Percentiles rank a stretch among this genome's conserved stretches.
These are phyloP conservation scores for Arizona elegans DNA, from an alignment of 2,113 vertebrate species.

Conservation along the genomic window DNA sequence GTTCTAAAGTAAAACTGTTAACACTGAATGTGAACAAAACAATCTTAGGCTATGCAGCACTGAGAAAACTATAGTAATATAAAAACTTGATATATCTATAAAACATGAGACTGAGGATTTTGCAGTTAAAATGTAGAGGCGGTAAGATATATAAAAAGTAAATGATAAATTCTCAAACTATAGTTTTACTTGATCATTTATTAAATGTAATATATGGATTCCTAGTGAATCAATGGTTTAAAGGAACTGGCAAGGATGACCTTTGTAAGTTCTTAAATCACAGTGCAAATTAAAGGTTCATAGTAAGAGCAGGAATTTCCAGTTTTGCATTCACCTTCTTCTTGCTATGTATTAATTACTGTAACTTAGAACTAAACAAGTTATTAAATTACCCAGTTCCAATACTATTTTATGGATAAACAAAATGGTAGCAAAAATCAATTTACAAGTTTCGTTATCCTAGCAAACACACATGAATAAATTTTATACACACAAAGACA, in stretches of 20 bases:
- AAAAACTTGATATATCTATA: not conserved
- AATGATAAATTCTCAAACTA: not conserved
- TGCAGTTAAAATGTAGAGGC: not conserved
- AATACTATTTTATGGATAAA: not conserved
- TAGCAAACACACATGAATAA: not conserved
- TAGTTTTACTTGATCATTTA: not conserved
- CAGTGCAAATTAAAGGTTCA: not conserved
- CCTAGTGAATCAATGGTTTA: not conserved
- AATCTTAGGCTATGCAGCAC: not conserved
- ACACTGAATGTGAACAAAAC: not conserved
- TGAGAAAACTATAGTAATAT: not conserved
- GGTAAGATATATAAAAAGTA: not conserved
- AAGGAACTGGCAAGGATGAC: not conserved
- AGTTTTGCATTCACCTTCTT: not conserved
- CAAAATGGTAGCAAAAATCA: not conserved
- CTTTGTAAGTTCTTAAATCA: not conserved
- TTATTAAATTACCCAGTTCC: not conserved
- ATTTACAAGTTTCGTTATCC: not conserved
- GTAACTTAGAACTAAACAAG: not conserved
- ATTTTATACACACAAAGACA: not conserved
- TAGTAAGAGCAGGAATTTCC: not conserved
- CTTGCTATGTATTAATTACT: not conserved
- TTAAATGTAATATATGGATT: constrained; percentile 17
- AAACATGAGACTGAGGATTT: not conserved
- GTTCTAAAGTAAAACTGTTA: not conserved